A percentile compares a stretch with the other conserved stretches of the same genome.
Conservation (phyloP, 2,113 vertebrate genomes). For the Alectura lathami region DNA sequence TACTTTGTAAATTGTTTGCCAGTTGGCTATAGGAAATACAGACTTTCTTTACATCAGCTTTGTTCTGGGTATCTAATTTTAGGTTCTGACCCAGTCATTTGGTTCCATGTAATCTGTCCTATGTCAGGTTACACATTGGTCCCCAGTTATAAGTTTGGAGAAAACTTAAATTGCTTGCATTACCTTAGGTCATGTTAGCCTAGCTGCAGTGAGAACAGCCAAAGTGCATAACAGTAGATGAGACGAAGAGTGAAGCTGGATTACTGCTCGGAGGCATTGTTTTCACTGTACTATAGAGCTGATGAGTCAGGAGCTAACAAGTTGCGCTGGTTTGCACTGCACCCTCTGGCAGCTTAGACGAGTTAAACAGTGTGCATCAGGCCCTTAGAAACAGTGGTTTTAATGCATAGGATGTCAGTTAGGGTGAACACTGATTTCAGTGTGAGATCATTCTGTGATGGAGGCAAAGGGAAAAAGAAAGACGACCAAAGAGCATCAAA, state of each 20-base stretch:
- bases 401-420: not conserved
- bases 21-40: not conserved
- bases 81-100: not conserved
- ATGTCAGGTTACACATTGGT: not conserved
- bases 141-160: not conserved
- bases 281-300: not conserved
- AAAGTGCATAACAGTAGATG: not conserved
- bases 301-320: slow-evolving; percentile 5
- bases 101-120: not conserved
- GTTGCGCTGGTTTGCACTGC: not conserved
- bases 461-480: not conserved
- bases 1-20: not conserved
- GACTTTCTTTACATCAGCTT: not conserved
- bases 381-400: not conserved
- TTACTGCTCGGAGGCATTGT: not conserved
- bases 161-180: not conserved
- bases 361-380: not conserved
- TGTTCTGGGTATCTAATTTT: not conserved
- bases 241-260: not conserved
- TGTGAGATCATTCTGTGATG: not conserved
- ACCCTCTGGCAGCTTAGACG: not conserved
- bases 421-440: not conserved
- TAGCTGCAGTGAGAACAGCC: not conserved
- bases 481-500: not conserved
- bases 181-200: not conserved